These are phyloP conservation scores for Meteorus colon DNA, from an alignment of 2,888 invertebrate genomes.

Conservation along the genomic window DNA sequence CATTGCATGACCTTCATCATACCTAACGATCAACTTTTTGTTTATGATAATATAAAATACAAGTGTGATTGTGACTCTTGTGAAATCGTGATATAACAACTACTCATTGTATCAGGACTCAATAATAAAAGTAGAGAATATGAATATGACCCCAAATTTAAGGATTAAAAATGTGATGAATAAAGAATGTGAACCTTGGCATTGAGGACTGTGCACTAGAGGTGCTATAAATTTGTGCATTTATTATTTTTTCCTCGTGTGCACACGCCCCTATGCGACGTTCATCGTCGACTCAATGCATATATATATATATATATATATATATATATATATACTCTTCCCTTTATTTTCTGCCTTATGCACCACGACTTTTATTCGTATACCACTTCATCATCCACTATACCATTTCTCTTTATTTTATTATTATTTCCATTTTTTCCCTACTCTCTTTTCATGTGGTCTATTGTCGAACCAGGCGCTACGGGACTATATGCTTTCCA, in stretches of 20 bases:
- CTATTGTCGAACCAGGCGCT: conserved; percentile 62
- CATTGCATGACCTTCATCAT: no score
- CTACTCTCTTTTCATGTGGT: conserved; percentile 43
- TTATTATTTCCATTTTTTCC: conserved; percentile 39
- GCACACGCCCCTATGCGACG: conserved; percentile 34
- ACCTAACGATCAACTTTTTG: no score
- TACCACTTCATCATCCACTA: conserved; percentile 43
- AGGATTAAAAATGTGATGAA: no score
- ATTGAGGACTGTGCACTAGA: conserved; percentile 45
- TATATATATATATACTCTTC: conserved; percentile 36
- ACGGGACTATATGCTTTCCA: conserved; percentile 61
- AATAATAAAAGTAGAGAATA: no score
- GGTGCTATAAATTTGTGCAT: conserved; percentile 37
- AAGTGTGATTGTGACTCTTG: no score
- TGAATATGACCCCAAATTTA: no score
- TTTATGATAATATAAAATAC: no score
- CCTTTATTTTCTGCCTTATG: conserved; percentile 47
- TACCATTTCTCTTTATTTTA: background rate
- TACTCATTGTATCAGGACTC: background rate
- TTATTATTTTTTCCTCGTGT: conserved; percentile 33
- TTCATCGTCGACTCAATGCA: conserved; percentile 39
- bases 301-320: no score
- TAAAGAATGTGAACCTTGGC: conserved; percentile 50
- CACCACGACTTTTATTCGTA: conserved; percentile 47
- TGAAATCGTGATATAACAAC: no score